Conservation (phyloP, 2,888 invertebrate species). For the Clitarchus hookeri region DNA sequence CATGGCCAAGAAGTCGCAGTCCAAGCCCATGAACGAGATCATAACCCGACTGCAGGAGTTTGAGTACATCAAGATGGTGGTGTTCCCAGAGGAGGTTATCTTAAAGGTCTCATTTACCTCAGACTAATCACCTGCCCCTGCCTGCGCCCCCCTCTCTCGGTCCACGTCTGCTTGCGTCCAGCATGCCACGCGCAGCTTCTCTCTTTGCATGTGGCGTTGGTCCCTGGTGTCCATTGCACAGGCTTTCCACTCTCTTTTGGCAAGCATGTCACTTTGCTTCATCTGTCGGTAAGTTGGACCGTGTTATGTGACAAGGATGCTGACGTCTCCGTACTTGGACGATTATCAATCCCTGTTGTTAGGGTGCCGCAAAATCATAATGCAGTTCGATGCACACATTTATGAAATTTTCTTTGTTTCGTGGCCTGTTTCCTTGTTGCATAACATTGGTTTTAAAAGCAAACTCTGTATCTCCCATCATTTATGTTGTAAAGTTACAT, state of each 20-base stretch:
- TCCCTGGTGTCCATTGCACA: background rate
- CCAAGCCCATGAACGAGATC: slow-evolving; percentile 99
- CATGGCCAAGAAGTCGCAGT: slow-evolving; percentile 99
- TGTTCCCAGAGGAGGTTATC: slow-evolving; percentile 96
- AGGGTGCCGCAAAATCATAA: too few relatives aligned
- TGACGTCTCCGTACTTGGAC: too few relatives aligned
- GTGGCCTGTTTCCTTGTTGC: too few relatives aligned
- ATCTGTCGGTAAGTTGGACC: too few relatives aligned
- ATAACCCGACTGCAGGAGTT: slow-evolving; percentile 94
- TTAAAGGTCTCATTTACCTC: slow-evolving; percentile 67
- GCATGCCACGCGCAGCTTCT: background rate
- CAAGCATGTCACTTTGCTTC: background rate
- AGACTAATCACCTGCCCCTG: slow-evolving; percentile 44
- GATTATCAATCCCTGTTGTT: too few relatives aligned
- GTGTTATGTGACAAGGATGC: too few relatives aligned
- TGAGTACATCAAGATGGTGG: slow-evolving; percentile 91
- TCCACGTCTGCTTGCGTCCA: slow-evolving; percentile 8
- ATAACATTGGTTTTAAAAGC: too few relatives aligned
- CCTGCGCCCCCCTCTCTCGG: background rate
- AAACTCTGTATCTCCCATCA: too few relatives aligned
- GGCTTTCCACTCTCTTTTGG: background rate
- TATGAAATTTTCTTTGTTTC: too few relatives aligned
- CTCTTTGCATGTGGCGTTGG: background rate
- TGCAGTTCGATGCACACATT: too few relatives aligned
- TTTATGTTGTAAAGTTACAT: too few relatives aligned